Conservation (phyloP, 1,140 invertebrate genomes). For the Sarcophaga bullata region DNA sequence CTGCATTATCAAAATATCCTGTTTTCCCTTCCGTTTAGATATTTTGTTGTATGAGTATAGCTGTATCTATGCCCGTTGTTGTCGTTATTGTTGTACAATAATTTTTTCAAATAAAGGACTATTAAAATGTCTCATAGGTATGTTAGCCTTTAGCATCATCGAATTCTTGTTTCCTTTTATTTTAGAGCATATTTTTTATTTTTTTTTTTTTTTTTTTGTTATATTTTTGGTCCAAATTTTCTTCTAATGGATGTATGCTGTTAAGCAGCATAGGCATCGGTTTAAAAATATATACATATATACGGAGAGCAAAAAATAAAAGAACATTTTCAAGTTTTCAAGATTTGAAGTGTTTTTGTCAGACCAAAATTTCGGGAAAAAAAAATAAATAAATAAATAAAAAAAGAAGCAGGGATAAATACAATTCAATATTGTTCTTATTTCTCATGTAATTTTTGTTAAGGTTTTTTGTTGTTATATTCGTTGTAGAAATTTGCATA, state of each 20-base stretch:
- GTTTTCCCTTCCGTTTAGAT: constrained; percentile 9
- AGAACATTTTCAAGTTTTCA: constrained; percentile 18
- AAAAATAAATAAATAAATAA: too few species aligned
- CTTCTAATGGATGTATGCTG: too few species aligned
- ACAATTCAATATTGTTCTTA: constrained; percentile 6
- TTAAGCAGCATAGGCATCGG: too few species aligned
- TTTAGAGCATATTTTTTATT: background rate
- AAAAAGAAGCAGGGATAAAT: background rate
- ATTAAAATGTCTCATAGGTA: constrained; percentile 31
- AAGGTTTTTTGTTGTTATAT: constrained; percentile 4
- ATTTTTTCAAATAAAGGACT: constrained; percentile 1
- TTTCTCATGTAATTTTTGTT: background rate
- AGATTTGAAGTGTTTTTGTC: constrained; percentile 39
- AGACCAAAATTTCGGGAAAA: background rate
- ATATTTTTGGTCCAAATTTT: background rate
- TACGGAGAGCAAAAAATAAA: background rate
- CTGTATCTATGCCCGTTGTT: background rate
- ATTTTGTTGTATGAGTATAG: background rate
- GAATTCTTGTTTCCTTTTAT: background rate
- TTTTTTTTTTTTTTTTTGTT: background rate
- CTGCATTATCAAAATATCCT: constrained; percentile 29
- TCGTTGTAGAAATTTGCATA: constrained; percentile 21
- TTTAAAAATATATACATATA: too few species aligned
- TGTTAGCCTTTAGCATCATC: constrained; percentile 27
- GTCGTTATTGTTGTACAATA: constrained; percentile 4